Evolutionary conservation across 1,140 invertebrate species (phyloP), one percentile per base, ranked within the genome.

Genomic region (Frieseomelitta varia): DNA sequence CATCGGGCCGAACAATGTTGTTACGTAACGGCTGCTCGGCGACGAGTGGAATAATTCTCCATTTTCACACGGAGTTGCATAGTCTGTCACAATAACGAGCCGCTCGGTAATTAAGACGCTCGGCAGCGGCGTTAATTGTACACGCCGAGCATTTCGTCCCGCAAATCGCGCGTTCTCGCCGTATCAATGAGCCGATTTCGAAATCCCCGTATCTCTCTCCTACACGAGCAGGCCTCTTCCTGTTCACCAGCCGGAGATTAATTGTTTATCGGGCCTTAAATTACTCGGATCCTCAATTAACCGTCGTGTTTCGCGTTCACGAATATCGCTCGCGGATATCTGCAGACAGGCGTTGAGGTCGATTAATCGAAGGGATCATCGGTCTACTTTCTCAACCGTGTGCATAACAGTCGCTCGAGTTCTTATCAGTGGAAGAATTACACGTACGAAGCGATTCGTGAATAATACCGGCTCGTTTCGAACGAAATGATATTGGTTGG

Each of bases 11-110:
- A 73, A 30, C 17, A 63, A 65, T 15, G 17, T 24, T 47, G 69
- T 88, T 87, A 78, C 75, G 39, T 74, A 86, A 85, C 71, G 51
- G 87, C 67, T n/a, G 56, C 39, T 47, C 78, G 75, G 65, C 82
- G 84, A 87, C 75, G 87, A 89, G 68, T 71, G 85, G 74, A 47
- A 88, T 88, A 74, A 89, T 90, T 85, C 88, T 69, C 75, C 63
- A 47, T 89, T 90, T 90, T 90, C 88, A 63, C 88, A 90, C 87
- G 88, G 47, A 87, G 85, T 87, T 90, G 85, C 88, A 56, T 61
- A 58, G 47, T 80, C 65, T 88, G 87, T 86, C 80, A 87, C 87
- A 90, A 89, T 87, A 88, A 84, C 61, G 55, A 86, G 72, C 61
- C 24, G 34, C 34, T 21, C 34, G 71, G 78, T 84, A 89, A 89